Conservation (phyloP, 1,140 invertebrate species). For the Macrocentrus cingulum region DNA sequence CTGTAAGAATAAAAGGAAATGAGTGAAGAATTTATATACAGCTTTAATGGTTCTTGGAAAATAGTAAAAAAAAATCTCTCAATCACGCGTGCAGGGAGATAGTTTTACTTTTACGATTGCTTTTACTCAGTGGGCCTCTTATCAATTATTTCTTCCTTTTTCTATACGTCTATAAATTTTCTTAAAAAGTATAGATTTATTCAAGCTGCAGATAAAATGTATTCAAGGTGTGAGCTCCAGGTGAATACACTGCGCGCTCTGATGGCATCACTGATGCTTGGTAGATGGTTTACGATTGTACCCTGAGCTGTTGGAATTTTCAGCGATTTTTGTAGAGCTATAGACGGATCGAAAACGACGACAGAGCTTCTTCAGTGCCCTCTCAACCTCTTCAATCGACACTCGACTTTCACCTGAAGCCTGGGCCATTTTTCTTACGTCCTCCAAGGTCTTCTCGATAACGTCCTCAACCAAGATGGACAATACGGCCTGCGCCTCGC, state of each 20-base stretch:
- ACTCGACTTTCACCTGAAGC: slow-evolving; percentile 38
- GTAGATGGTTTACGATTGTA: not conserved
- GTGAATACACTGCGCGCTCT: not conserved
- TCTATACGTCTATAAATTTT: not conserved
- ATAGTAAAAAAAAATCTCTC: no score
- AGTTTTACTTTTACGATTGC: no score
- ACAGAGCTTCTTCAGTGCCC: slow-evolving; percentile 42
- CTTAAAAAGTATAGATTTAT: no score
- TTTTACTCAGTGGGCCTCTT: no score
- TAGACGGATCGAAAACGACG: slow-evolving; percentile 33
- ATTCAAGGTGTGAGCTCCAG: not conserved
- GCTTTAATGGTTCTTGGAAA: no score
- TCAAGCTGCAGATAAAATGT: not conserved
- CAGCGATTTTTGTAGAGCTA: not conserved
- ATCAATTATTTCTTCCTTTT: not conserved
- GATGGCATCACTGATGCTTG: not conserved
- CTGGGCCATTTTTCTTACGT: slow-evolving; percentile 44
- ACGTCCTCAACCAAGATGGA: slow-evolving; percentile 45
- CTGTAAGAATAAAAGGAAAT: no score
- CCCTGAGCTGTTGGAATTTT: not conserved
- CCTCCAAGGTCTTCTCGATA: slow-evolving; percentile 46
- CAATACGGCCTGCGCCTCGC: slow-evolving; percentile 39
- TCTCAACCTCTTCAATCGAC: slow-evolving; percentile 39
- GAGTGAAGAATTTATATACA: no score
- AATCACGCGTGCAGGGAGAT: no score